Base-by-base conservation (phyloP, 1,140 invertebrate species). In the Lepidostoma basale region DNA sequence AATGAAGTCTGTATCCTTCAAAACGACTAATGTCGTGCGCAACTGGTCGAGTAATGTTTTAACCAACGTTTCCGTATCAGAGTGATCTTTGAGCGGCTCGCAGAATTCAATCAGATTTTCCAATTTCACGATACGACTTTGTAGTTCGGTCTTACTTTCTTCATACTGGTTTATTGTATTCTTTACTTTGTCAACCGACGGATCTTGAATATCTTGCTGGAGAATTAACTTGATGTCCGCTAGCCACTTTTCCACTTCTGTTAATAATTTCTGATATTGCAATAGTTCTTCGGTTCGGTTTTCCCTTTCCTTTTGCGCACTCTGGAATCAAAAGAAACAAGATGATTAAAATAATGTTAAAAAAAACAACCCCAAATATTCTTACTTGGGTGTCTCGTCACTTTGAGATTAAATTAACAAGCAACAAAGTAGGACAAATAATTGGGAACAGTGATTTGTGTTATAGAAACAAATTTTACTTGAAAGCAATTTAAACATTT, bases 211-310 rank as follows among this genome's bases (percentile, higher is more conserved):
- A 40, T 76, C 72, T 25, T 77, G 64, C 18, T 73, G 75, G 16
- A 72, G 25, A 36, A 42, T 63, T 33, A 75, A 33, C 20, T 68
- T 73, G 5, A 80, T 75, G 67, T 78, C 75, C 58, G 78, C 75
- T 14, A 90, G 76, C 89, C 89, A 90, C 36, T 77, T 74, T 72
- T 90, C 88, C 0, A 89, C 83, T 74, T 89, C 86, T 30, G 81
- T 83, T 33, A 90, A 80, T 73, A 89, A 81, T 49, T 78, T 74
- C 76, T 86, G 86, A 70, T 91, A 90, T 36, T 82, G 71, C 18
- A 81, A 74, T 8, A 89, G 77, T 75, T 90, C 85, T 68, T 85
- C 74, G 25, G 84, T 77, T n/a, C 85, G 83, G 72, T 82, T 83
- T 67, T 84, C 79, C 70, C 86, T 84, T 0, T 77, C 77, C 56